These are phyloP conservation scores for Knipowitschia caucasica DNA, from an alignment of 2,797 vertebrate genomes.

Conservation along the genomic window DNA sequence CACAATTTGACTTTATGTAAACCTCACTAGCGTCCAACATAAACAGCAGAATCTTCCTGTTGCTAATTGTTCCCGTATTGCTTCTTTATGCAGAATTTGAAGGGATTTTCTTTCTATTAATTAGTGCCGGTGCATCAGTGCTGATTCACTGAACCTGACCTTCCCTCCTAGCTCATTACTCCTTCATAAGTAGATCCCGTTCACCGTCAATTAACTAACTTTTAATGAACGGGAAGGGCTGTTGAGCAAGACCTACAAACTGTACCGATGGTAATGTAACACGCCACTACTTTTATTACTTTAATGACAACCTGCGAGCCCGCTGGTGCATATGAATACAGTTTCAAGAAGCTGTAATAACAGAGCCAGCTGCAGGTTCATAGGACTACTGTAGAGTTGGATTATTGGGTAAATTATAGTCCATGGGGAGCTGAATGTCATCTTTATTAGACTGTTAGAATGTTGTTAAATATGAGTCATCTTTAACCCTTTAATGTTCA, in stretches of 20 bases:
- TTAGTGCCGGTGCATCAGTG: conserved; percentile 49
- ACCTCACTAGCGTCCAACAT: not conserved
- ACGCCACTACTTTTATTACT: conserved; percentile 63
- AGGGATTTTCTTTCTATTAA: conserved; percentile 45
- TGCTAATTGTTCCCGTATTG: conserved; percentile 7
- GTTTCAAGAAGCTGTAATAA: conserved; percentile 43
- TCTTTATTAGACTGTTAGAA: not conserved
- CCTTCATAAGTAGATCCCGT: conserved; percentile 63
- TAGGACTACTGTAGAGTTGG: not conserved
- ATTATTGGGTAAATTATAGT: not conserved
- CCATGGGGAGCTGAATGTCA: not conserved
- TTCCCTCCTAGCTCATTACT: conserved; percentile 70
- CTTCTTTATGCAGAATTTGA: conserved; percentile 24
- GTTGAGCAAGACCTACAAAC: conserved; percentile 76
- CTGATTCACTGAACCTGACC: conserved; percentile 64
- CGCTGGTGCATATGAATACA: conserved; percentile 36
- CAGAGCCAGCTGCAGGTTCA: conserved; percentile 15
- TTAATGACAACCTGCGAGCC: conserved; percentile 55
- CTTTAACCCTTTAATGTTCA: conserved; percentile 3
- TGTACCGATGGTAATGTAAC: conserved; percentile 61
- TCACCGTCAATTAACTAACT: conserved; percentile 74
- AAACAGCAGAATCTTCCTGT: not conserved
- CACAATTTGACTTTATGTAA: conserved; percentile 1
- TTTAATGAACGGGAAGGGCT: conserved; percentile 72
- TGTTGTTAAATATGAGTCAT: not conserved